phyloP scores from a whole-genome alignment of 2,888 invertebrate species.

The Ormia ochracea region DNA sequence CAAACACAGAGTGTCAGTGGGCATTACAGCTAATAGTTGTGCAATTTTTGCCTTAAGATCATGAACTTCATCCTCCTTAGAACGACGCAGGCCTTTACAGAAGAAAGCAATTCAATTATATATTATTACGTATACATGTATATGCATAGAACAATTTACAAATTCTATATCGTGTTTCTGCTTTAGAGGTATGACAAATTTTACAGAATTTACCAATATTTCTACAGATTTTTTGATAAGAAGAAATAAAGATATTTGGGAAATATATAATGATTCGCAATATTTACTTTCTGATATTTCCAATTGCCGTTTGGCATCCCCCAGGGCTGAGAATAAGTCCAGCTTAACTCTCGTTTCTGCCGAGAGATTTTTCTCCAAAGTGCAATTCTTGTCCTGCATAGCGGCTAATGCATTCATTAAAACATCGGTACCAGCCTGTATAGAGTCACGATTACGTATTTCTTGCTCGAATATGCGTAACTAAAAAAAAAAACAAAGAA shows the following conservation, averaged over 20 bases:
- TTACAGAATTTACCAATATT: no score
- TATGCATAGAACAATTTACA: neutral
- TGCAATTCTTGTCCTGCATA: constrained; percentile 93
- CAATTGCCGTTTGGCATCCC: constrained; percentile 93
- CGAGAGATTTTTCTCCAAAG: constrained; percentile 94
- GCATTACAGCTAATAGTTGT: constrained; percentile 94
- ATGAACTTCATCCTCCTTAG: constrained; percentile 93
- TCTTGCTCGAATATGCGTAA: constrained; percentile 75
- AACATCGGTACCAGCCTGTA: constrained; percentile 82
- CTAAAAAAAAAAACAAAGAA: constrained; percentile 62
- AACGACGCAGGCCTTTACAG: constrained; percentile 84
- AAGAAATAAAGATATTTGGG: neutral
- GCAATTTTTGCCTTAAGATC: constrained; percentile 93
- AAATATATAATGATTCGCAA: neutral
- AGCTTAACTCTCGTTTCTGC: constrained; percentile 98
- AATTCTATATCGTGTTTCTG: no score
- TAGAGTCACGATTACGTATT: constrained; percentile 74
- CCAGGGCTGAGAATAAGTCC: constrained; percentile 97
- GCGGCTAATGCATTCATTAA: constrained; percentile 87
- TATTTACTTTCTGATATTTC: constrained; percentile 89
- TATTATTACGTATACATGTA: neutral
- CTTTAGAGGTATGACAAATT: neutral
- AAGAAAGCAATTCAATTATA: constrained; percentile 4
- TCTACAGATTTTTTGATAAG: no score
- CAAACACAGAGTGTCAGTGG: constrained; percentile 80